Conservation (phyloP, 2,888 invertebrate genomes). For the Dolomedes plantarius region DNA sequence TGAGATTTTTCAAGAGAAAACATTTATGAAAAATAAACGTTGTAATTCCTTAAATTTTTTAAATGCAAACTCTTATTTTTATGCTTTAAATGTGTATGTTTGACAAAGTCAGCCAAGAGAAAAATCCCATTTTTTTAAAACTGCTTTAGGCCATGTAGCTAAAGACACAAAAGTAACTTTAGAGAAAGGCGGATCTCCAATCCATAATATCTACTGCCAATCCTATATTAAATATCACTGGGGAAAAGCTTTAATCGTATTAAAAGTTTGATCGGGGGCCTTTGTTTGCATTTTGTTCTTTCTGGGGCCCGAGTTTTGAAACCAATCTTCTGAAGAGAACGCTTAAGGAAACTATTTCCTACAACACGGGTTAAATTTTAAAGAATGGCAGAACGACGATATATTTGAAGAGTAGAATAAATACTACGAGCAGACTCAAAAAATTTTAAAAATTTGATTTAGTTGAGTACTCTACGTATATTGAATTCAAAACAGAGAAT, state of each 20-base stretch:
- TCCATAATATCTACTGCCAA: background rate
- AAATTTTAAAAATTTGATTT: no score
- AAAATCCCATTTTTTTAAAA: no score
- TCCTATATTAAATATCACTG: constrained; percentile 42
- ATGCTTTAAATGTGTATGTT: no score
- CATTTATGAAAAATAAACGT: no score
- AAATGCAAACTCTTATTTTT: no score
- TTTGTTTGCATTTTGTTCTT: background rate
- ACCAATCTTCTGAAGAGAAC: background rate
- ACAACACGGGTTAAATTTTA: background rate
- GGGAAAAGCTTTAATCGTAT: constrained; percentile 44
- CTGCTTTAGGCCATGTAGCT: constrained; percentile 36
- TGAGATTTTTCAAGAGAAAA: no score
- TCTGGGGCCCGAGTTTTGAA: background rate
- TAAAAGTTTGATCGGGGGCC: constrained; percentile 7
- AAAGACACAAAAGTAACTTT: constrained; percentile 43
- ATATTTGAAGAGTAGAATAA: no score
- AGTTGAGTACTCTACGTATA: no score
- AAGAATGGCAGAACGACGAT: background rate
- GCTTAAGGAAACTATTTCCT: background rate
- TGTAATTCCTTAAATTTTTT: no score
- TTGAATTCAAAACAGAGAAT: no score
- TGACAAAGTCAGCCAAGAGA: no score
- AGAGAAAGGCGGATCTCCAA: background rate
- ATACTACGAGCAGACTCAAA: no score